phyloP scores from a whole-genome alignment of 53 echinoderm and acorn worm genomes.

The Hippasteria phrygiana region DNA sequence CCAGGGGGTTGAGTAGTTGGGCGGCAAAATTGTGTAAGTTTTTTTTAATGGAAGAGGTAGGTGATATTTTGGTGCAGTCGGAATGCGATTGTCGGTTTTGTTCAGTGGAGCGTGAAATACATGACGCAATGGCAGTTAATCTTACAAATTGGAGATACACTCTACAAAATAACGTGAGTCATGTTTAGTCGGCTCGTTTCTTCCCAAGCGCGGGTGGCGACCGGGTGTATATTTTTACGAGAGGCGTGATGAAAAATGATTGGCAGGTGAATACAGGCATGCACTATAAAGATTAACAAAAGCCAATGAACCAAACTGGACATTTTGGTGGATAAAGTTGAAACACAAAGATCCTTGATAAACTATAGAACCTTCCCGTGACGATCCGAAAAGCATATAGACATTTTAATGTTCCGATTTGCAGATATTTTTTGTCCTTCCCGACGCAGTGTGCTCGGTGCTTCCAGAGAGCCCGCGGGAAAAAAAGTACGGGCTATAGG shows the following conservation, averaged over 20 bases:
- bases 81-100: constrained; percentile 41
- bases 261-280: neutral
- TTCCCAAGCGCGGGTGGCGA: neutral
- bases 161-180: constrained; percentile 42
- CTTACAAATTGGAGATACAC: constrained; percentile 51
- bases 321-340: neutral
- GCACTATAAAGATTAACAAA: neutral
- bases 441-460: no score
- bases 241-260: neutral
- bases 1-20: constrained; percentile 23
- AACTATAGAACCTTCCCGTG: no score
- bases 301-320: neutral
- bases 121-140: constrained; percentile 63
- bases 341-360: no score
- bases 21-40: constrained; percentile 32
- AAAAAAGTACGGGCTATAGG: no score
- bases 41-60: neutral
- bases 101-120: constrained; percentile 52
- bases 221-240: neutral
- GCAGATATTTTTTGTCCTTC: no score
- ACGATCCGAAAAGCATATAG: no score
- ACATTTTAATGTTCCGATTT: no score
- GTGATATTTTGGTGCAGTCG: constrained; percentile 1
- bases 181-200: constrained; percentile 20
- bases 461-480: no score